Conservation (phyloP, 2,888 invertebrate species). For the Anaspis maculata region DNA sequence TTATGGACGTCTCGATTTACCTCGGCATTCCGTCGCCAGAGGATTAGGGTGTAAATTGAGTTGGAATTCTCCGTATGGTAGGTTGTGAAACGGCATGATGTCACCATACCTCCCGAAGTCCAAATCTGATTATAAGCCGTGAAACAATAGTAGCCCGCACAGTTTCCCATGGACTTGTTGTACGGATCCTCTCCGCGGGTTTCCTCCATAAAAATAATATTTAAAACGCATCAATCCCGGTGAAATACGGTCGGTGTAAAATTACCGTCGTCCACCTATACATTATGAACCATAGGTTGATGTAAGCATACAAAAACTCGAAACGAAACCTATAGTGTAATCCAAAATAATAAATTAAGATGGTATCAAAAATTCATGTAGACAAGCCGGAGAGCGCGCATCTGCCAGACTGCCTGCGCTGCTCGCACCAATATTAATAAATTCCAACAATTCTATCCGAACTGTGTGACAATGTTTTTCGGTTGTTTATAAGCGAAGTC, state of each 20-base stretch:
- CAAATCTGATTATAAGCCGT: too few species aligned
- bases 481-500: conserved; percentile 30
- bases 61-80: too few species aligned
- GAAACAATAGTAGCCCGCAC: too few species aligned
- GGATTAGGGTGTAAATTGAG: too few species aligned
- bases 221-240: conserved; percentile 11
- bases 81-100: too few species aligned
- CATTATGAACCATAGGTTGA: too few species aligned
- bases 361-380: conserved; percentile 13
- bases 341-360: conserved; percentile 15
- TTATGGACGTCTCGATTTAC: too few species aligned
- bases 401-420: conserved; percentile 20
- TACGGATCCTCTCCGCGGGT: too few species aligned
- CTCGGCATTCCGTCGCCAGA: too few species aligned
- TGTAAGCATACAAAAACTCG: conserved; percentile 22
- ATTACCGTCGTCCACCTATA: background rate
- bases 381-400: conserved; percentile 9
- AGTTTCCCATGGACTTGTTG: too few species aligned
- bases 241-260: background rate
- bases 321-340: conserved; percentile 8
- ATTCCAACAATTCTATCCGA: conserved; percentile 28
- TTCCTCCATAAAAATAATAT: too few species aligned
- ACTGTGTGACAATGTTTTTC: conserved; percentile 29
- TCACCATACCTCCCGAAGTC: too few species aligned
- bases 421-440: conserved; percentile 28